A percentile compares a stretch with the other conserved stretches of the same genome.
Evolutionary conservation across 1,140 invertebrate species (phyloP).

Genomic region (Lanistes nyassanus): DNA sequence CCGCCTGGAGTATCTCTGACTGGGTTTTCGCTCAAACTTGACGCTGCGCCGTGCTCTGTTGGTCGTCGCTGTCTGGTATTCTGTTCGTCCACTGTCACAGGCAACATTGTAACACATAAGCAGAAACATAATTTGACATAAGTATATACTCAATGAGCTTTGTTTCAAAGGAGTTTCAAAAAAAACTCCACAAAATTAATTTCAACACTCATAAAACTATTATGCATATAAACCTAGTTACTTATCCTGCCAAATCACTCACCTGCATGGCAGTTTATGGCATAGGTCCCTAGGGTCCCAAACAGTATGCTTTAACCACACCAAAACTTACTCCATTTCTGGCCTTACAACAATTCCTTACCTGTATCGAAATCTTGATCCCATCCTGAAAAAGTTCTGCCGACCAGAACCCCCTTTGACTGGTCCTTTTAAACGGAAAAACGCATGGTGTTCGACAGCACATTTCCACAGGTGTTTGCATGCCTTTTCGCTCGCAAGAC

Average conservation of each 20-base stretch:
- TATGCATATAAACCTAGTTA: neutral
- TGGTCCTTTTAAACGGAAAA: conserved; percentile 91
- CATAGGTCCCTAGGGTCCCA: no score
- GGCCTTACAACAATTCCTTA: no score
- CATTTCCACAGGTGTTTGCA: conserved; percentile 99
- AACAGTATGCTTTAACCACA: no score
- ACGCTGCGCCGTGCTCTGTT: conserved; percentile 89
- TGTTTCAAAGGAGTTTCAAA: no score
- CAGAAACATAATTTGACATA: no score
- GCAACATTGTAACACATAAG: no score
- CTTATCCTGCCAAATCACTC: neutral
- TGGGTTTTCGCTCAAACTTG: conserved; percentile 94
- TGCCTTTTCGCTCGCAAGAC: conserved; percentile 93
- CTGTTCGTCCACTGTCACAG: conserved; percentile 81
- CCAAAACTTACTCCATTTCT: no score
- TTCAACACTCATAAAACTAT: neutral
- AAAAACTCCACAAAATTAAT: neutral
- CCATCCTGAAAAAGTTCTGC: conserved; percentile 97
- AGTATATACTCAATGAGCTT: no score
- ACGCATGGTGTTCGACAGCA: conserved; percentile 97
- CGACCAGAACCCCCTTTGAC: conserved; percentile 87
- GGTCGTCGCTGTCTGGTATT: conserved; percentile 91
- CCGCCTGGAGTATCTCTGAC: conserved; percentile 92
- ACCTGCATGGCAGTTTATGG: no score
- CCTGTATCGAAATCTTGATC: conserved; percentile 91